Base-by-base conservation (phyloP, 2,888 invertebrate genomes). In the Cataglyphis albicans region DNA sequence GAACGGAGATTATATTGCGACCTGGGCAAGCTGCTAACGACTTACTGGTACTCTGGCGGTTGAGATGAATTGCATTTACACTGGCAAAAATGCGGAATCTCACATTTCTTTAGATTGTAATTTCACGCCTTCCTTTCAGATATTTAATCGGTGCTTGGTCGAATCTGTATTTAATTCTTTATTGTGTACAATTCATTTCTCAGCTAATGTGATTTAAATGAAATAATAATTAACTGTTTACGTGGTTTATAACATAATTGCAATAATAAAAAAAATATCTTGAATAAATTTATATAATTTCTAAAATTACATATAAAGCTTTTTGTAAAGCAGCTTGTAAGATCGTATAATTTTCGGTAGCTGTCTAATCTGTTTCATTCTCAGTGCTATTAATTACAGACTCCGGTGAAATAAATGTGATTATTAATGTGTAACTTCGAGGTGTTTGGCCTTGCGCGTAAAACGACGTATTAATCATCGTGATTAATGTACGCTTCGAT, bases 391-490 rank as follows among this genome's bases (percentile, higher is more conserved):
- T 70, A 78, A 70, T 78, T 78, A 70, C 5, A 70, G 70, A 41
- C 41, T 38, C 41, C 44, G 68, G 57, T 41, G 59, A 78, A 78
- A 78, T 78, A 78, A 78, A 21, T 78, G 32, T 41, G 44, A 78
- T 78, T 70, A 70, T 78, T 78, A 78, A 78, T 78, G 78, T 70
- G 78, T 78, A 78, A 78, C 72, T 78, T 78, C n/a, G 78, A 72
- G 78, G 72, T 70, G 78, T 72, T 78, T 72, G 78, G 41, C 72
- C 59, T 78, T 70, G 21, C 78, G 41, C 32, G 59, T 78, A 78
- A 78, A 78, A 78, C 72, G 72, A 78, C 59, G 70, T 70, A 78
- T 78, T 70, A 78, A 78, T 78, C 78, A 78, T 70, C 78, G 78
- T 78, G 78, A 78, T 78, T 78, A 78, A 78, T 78, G 78, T 57